Evolutionary conservation across 2,113 vertebrate species (phyloP).

Genomic region (Murina feae): DNA sequence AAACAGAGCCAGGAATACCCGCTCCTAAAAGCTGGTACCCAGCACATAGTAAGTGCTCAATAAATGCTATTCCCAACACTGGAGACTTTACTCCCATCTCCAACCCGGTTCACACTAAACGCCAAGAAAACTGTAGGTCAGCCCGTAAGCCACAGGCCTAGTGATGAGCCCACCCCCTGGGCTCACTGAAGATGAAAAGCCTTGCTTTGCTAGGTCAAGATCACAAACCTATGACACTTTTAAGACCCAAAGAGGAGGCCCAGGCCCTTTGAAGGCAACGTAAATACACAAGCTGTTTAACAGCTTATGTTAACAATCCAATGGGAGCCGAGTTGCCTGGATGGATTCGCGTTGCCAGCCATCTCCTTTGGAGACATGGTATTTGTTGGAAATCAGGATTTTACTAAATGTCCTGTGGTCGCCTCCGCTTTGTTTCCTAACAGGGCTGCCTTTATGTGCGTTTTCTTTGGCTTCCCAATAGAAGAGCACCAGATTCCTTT

Average conservation of each 20-base stretch:
- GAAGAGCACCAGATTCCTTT: slow-evolving; percentile 83
- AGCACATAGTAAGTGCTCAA: not conserved
- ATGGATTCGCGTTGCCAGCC: slow-evolving; percentile 64
- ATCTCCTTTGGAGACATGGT: slow-evolving; percentile 53
- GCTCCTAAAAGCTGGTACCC: not conserved
- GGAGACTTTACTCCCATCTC: not conserved
- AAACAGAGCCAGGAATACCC: not conserved
- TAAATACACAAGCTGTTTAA: slow-evolving; percentile 75
- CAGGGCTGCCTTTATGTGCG: slow-evolving; percentile 78
- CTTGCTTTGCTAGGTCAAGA: slow-evolving; percentile 25
- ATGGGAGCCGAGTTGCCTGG: slow-evolving; percentile 56
- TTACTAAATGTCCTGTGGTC: slow-evolving; percentile 73
- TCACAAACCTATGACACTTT: slow-evolving; percentile 64
- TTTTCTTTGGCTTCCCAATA: slow-evolving; percentile 83
- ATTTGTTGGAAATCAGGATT: slow-evolving; percentile 80
- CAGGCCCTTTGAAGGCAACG: slow-evolving; percentile 61
- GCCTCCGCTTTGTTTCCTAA: slow-evolving; percentile 77
- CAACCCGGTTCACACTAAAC: not conserved
- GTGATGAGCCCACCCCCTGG: not conserved
- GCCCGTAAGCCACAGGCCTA: not conserved
- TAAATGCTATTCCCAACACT: fast-evolving
- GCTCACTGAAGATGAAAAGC: slow-evolving; percentile 43
- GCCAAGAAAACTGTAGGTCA: not conserved
- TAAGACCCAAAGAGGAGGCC: slow-evolving; percentile 63
- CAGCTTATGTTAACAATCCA: slow-evolving; percentile 75